phyloP scores from a whole-genome alignment of 1,140 invertebrate species.

The Hyles vespertilio region DNA sequence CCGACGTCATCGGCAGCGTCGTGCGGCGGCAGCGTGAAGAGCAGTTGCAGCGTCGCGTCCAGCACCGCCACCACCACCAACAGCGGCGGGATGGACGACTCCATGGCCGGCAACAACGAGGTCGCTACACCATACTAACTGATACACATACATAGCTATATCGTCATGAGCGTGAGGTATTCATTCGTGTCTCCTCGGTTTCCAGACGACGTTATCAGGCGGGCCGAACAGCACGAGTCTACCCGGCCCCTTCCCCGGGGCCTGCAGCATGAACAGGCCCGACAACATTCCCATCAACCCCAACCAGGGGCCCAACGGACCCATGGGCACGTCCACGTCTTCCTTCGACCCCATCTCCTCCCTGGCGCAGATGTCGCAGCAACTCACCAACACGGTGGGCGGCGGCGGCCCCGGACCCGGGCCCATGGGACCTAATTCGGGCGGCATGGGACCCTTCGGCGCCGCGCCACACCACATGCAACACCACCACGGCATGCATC shows the following conservation, averaged over 20 bases:
- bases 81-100: constrained; percentile 42
- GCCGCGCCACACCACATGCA: constrained; percentile 57
- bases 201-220: constrained; percentile 61
- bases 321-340: constrained; percentile 75
- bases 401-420: constrained; percentile 75
- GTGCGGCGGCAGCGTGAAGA: constrained; percentile 39
- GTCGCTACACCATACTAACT: constrained; percentile 16
- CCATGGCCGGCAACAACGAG: constrained; percentile 47
- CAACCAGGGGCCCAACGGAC: constrained; percentile 74
- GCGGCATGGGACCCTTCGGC: constrained; percentile 78
- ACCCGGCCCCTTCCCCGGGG: constrained; percentile 54
- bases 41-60: constrained; percentile 52
- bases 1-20: constrained; percentile 50
- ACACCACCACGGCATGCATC: constrained; percentile 66
- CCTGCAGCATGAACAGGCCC: constrained; percentile 76
- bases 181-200: constrained; percentile 1
- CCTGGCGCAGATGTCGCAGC: constrained; percentile 95
- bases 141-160: no score
- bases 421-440: constrained; percentile 72
- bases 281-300: constrained; percentile 91
- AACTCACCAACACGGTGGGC: constrained; percentile 84
- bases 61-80: constrained; percentile 27
- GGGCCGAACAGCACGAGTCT: constrained; percentile 62
- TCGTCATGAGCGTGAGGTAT: no score
- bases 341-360: constrained; percentile 95